Base-by-base conservation (phyloP, 1,140 invertebrate genomes). In the Brachionus rotundiformis region DNA sequence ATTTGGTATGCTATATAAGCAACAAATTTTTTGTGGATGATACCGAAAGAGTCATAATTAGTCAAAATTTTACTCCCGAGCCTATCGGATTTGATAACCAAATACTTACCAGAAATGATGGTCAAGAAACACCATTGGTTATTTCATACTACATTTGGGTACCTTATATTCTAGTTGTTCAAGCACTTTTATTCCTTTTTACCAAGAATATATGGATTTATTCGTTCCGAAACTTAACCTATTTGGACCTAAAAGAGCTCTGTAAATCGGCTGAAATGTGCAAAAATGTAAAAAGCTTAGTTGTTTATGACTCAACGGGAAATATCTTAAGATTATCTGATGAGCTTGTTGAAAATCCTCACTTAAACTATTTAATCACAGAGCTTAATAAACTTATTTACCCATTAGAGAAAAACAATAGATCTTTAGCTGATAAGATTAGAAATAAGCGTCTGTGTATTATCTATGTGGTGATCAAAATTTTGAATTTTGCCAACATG, bases 91-190 rank as follows among this genome's bases (percentile, higher is more conserved):
- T 68, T n/a, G 33, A 68, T 16, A 68, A 68, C 16, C 36, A 33
- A 68, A 31, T 68, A 36, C 16, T 68, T 2, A 63, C 3, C 16
- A 6, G 54, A 16, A 44, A 23, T 13, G 23, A 31, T 44, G n/a
- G 19, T 27, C 54, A 79, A 41, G 29, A 54, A 36, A 19, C 76
- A 25, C 76, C 76, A 59, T 44, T 36, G 31, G 16, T 39, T 11
- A 11, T 59, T 1, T 79, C 47, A 5, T 79, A 79, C 29, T 79
- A 79, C 25, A 63, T 79, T 31, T 79, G 76, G 76, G 76, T 79
- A 23, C 76, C 76, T 13, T 79, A 79, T 63, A 79, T 79, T 19
- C 16, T 79, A 16, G 5, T 79, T 3, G 33, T 79, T 11, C 44
- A 79, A 27, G 59, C 59, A 31, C 33, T 63, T 11, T 10, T 79